These are phyloP conservation scores for Brenthis daphne DNA, from an alignment of 2,888 invertebrate species.

Conservation along the genomic window DNA sequence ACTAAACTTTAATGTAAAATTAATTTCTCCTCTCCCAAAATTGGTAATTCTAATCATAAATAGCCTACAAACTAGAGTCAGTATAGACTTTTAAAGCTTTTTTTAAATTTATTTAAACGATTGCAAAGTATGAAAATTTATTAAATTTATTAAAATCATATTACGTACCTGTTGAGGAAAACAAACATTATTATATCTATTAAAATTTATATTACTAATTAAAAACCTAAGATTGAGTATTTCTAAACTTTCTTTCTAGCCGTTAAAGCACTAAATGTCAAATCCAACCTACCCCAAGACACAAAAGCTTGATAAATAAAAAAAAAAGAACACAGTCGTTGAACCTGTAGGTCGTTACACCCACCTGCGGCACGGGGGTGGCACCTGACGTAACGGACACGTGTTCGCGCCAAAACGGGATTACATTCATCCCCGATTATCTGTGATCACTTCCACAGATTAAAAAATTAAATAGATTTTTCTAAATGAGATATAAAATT, in stretches of 20 bases:
- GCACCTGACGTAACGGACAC: constrained; percentile 75
- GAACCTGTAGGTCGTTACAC: constrained; percentile 39
- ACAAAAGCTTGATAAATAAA: constrained; percentile 27
- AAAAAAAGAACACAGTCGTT: constrained; percentile 31
- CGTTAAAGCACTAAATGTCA: constrained; percentile 30
- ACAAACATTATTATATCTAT: no score
- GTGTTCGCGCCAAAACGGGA: constrained; percentile 58
- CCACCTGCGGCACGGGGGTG: constrained; percentile 41
- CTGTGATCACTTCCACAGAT: constrained; percentile 29
- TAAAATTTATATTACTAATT: no score
- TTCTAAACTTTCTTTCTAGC: constrained; percentile 14
- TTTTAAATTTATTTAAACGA: no score
- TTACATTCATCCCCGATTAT: constrained; percentile 28
- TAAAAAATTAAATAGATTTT: neutral
- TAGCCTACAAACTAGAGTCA: no score
- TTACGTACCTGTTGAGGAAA: no score
- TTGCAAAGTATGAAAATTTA: no score
- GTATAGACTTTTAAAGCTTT: no score
- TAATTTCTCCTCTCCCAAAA: no score
- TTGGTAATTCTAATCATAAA: no score
- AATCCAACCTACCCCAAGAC: constrained; percentile 35
- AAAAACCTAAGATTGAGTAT: neutral
- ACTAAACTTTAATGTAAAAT: no score
- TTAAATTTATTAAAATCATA: no score
- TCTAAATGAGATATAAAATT: no score